A percentile compares a stretch with the other conserved stretches of the same genome.
phyloP scores from a whole-genome alignment of 1,140 invertebrate genomes.

The Campoletis sonorensis region DNA sequence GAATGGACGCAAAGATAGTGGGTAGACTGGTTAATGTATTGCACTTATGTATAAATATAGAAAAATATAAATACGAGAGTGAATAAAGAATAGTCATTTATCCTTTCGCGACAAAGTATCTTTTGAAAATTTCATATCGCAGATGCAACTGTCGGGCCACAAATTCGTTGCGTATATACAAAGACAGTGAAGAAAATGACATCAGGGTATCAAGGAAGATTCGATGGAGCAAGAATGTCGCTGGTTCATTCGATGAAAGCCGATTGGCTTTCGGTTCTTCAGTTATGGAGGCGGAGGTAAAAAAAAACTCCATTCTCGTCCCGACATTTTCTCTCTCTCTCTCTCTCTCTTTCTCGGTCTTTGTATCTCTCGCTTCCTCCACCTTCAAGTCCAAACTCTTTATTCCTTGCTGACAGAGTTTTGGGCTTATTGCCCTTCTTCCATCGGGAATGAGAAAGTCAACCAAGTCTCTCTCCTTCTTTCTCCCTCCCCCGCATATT shows the following conservation, averaged over 20 bases:
- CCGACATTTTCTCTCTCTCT: neutral
- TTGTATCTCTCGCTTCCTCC: neutral
- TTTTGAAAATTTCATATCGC: constrained; percentile 15
- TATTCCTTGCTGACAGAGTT: neutral
- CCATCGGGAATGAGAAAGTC: constrained; percentile 19
- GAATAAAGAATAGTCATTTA: constrained; percentile 23
- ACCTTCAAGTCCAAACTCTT: neutral
- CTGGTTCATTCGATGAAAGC: constrained; percentile 26
- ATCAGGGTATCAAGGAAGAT: constrained; percentile 20
- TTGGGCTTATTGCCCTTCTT: neutral
- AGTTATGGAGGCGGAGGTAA: constrained; percentile 5
- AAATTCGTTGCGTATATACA: neutral
- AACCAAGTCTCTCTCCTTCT: constrained; percentile 39
- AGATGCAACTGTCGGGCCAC: neutral
- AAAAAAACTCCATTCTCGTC: constrained; percentile 1
- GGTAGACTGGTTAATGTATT: neutral
- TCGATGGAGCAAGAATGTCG: neutral
- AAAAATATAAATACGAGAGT: constrained; percentile 21
- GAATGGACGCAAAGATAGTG: neutral
- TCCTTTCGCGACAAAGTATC: neutral
- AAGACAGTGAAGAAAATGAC: neutral
- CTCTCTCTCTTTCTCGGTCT: neutral
- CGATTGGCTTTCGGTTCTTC: constrained; percentile 23
- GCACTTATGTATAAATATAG: neutral
- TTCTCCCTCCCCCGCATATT: neutral